Evolutionary conservation across 2,888 invertebrate species (phyloP), one percentile per base, ranked within the genome.

Genomic region (Patella pellucida): DNA sequence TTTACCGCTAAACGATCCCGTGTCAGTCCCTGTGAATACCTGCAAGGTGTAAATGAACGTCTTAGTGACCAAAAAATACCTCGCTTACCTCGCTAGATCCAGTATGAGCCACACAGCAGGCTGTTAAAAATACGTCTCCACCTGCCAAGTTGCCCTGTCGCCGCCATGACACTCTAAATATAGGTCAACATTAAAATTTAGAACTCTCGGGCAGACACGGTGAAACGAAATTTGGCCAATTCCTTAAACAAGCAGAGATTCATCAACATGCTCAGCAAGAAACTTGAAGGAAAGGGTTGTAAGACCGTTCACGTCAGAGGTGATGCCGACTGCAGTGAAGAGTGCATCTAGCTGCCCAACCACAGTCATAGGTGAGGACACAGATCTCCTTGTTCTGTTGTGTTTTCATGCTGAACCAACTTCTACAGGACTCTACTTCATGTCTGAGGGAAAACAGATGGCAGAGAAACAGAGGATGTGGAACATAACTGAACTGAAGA

Each of bases 211-310:
- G n/a, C n/a, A n/a, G n/a, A n/a, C n/a, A n/a, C n/a, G n/a, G n/a
- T n/a, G n/a, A n/a, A n/a, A n/a, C n/a, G n/a, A n/a, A n/a, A n/a
- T n/a, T n/a, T 69, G 16, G 1, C 69, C 19, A 69, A 69, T 41
- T 23, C 3, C 16, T n/a, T 0, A 15, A 69, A 69, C 4, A 68
- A 54, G 27, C 52, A n/a, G 16, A 74, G 54, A n/a, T 74, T 74
- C 69, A 70, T 74, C n/a, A 69, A 74, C 16, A 16, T 74, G 27
- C n/a, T 74, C 1, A 70, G 27, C 27, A 51, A 56, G n/a, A 69
- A 54, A 54, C 12, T 74, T 4, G 31, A 27, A 16, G 62, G 56
- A 50, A 54, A 52, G 31, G 62, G 41, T 16, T 56, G 16, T 56
- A 16, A 56, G 19, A 56, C 56, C 15, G 16, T 56, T 15, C 56